Conservation (phyloP, 37 sponge, comb jelly and placozoan species). For the Spongilla lacustris region DNA sequence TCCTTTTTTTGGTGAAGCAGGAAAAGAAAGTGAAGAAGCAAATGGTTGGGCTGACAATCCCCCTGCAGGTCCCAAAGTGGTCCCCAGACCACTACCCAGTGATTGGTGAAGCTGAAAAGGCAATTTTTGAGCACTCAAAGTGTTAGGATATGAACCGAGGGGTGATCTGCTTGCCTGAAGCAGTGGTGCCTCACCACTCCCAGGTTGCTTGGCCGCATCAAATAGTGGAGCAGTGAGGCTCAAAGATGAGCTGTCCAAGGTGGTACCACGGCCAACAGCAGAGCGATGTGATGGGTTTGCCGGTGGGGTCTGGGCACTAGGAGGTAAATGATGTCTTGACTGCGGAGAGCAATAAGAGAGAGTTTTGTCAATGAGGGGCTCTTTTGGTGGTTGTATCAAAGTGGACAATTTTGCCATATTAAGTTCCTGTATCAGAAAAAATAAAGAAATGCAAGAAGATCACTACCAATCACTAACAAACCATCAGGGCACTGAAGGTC, state of each 20-base stretch:
- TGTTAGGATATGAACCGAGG: background rate
- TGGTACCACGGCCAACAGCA: too few relatives aligned
- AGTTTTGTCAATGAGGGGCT: background rate
- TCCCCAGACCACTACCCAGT: background rate
- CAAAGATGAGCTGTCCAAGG: too few relatives aligned
- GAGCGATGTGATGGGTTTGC: too few relatives aligned
- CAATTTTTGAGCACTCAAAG: background rate
- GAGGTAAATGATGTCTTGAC: background rate
- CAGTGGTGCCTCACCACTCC: background rate
- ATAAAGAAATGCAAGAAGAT: background rate
- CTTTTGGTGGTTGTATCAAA: background rate
- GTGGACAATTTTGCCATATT: constrained; percentile 1
- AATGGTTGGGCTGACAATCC: background rate
- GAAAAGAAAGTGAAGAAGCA: background rate
- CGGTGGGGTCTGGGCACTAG: too few relatives aligned
- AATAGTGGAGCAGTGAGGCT: background rate
- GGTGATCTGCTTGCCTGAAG: background rate
- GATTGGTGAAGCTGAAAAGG: background rate
- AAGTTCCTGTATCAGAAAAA: background rate
- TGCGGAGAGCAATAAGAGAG: background rate
- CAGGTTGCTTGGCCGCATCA: background rate
- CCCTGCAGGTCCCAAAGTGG: background rate
- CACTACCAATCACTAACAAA: too few relatives aligned
- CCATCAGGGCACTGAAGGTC: too few relatives aligned
- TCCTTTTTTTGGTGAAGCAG: background rate